Evolutionary conservation across 2,797 vertebrate genomes (phyloP).

Genomic region (Psittacula echo): DNA sequence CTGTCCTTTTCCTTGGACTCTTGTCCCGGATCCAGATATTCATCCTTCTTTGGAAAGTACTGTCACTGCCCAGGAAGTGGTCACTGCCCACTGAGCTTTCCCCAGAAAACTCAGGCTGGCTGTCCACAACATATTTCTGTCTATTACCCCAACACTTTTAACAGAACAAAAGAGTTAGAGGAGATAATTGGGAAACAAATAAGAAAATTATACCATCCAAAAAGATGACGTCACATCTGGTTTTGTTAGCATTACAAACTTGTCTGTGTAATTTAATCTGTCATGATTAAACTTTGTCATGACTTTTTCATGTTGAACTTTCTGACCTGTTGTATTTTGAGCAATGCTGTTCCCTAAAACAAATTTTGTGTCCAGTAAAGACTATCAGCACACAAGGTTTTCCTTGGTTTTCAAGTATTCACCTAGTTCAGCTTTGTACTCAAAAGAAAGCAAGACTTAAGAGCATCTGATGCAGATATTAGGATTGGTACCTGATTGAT

Average conservation of each 20-base stretch:
- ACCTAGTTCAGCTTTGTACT: not conserved
- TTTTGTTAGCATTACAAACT: not conserved
- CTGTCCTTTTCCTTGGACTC: not conserved
- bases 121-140: not conserved
- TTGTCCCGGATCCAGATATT: not conserved
- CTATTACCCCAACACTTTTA: not conserved
- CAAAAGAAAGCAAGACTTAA: not conserved
- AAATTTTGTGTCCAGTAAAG: not conserved
- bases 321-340: not conserved
- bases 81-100: too few species aligned
- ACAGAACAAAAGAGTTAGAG: not conserved
- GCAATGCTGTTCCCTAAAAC: not conserved
- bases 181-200: not conserved
- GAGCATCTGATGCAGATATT: not conserved
- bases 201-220: not conserved
- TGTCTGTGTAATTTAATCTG: not conserved
- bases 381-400: not conserved
- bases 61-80: too few species aligned
- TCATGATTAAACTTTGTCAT: not conserved
- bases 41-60: not conserved
- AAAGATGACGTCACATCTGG: not conserved
- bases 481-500: not conserved
- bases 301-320: not conserved
- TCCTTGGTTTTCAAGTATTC: not conserved
- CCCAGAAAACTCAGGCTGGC: fast-evolving